phyloP scores from a whole-genome alignment of 1,140 invertebrate species.

The Aphaenogaster ashmeadi region DNA sequence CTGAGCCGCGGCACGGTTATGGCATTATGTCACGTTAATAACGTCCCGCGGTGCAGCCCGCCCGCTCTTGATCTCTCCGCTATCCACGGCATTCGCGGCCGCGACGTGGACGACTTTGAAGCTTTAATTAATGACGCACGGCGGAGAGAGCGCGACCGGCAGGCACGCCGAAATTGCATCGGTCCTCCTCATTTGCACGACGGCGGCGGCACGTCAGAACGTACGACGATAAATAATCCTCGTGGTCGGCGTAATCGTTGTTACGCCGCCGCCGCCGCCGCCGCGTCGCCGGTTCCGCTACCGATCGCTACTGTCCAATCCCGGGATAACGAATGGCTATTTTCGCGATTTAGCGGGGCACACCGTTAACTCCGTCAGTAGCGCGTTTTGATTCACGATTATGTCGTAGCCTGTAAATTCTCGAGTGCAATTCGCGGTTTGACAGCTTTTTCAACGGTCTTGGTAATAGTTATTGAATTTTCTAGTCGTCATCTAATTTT shows the following conservation, averaged over 20 bases:
- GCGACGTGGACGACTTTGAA: constrained; percentile 78
- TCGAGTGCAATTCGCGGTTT: neutral
- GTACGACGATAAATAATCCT: constrained; percentile 74
- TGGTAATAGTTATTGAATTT: neutral
- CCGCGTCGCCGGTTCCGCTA: constrained; percentile 17
- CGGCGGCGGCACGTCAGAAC: constrained; percentile 46
- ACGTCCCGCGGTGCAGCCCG: constrained; percentile 67
- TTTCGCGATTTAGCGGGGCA: constrained; percentile 49
- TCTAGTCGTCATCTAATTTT: neutral
- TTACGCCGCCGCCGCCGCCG: constrained; percentile 40
- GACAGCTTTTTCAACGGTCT: neutral
- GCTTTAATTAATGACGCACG: constrained; percentile 80
- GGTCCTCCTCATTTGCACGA: constrained; percentile 71
- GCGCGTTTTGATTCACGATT: constrained; percentile 19
- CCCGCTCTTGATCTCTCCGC: constrained; percentile 75
- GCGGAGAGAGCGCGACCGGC: constrained; percentile 27
- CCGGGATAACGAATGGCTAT: constrained; percentile 36
- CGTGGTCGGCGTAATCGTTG: constrained; percentile 71
- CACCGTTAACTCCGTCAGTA: constrained; percentile 26
- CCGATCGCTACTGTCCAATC: constrained; percentile 45
- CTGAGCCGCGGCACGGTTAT: constrained; percentile 63
- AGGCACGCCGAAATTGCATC: constrained; percentile 74
- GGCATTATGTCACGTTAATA: constrained; percentile 82
- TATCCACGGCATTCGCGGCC: constrained; percentile 75
- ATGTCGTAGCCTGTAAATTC: neutral